Evolutionary conservation across 2,797 vertebrate genomes (phyloP).

Genomic region (Hydrophis major): DNA sequence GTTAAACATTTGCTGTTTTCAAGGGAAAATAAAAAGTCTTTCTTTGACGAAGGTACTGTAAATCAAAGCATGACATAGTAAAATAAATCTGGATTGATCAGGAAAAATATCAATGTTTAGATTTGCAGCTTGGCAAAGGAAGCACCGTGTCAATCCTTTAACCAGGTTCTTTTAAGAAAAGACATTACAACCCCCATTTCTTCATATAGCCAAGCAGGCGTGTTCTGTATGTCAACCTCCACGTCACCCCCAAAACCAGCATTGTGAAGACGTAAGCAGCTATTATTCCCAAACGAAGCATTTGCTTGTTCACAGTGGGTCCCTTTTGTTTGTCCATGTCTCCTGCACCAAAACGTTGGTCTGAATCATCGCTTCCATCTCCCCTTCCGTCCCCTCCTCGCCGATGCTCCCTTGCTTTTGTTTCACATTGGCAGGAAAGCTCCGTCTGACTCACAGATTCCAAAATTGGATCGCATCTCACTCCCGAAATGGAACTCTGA

Average conservation of each 20-base stretch:
- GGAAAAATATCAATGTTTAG: slow-evolving; percentile 29
- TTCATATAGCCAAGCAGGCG: slow-evolving; percentile 47
- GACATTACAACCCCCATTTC: slow-evolving; percentile 27
- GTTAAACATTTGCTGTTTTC: background rate
- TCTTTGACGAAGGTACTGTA: slow-evolving; percentile 31
- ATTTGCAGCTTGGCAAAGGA: slow-evolving; percentile 8
- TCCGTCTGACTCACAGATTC: slow-evolving; percentile 56
- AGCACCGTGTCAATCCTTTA: slow-evolving; percentile 29
- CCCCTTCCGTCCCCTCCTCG: background rate
- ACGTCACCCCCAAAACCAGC: background rate
- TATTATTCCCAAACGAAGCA: slow-evolving; percentile 60
- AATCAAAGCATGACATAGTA: slow-evolving; percentile 17
- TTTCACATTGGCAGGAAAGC: slow-evolving; percentile 54
- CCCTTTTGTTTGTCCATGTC: slow-evolving; percentile 65
- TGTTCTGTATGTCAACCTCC: slow-evolving; percentile 31
- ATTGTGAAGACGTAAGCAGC: slow-evolving; percentile 54
- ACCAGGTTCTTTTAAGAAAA: slow-evolving; percentile 34
- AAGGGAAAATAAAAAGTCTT: background rate
- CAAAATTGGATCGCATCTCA: slow-evolving; percentile 43
- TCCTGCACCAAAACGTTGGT: slow-evolving; percentile 61
- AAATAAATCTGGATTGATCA: slow-evolving; percentile 12
- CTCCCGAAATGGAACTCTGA: slow-evolving; percentile 49
- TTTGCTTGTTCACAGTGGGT: slow-evolving; percentile 52
- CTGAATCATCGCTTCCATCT: slow-evolving; percentile 58
- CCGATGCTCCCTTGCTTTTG: slow-evolving; percentile 33